phyloP scores from a whole-genome alignment of 2,888 invertebrate species.

The Cheilosia impressa region DNA sequence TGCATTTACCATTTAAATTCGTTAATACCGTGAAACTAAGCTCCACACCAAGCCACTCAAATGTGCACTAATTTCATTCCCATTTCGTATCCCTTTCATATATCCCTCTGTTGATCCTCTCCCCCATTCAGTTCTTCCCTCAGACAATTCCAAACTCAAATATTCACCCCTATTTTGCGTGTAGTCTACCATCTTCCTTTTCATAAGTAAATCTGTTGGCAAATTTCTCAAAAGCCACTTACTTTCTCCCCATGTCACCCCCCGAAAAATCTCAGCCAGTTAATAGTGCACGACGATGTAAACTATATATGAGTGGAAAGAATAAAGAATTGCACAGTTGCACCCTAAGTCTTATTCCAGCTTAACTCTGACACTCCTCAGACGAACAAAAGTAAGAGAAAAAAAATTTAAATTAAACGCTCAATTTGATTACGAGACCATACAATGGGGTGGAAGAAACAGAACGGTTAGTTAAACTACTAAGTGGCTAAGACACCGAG shows the following conservation, averaged over 20 bases:
- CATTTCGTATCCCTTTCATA: background rate
- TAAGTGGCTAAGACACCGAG: background rate
- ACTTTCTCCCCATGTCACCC: background rate
- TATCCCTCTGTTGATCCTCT: background rate
- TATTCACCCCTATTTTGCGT: background rate
- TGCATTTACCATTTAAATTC: slow-evolving; percentile 1
- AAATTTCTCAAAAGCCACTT: slow-evolving; percentile 41
- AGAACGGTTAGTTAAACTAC: background rate
- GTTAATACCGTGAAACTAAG: background rate
- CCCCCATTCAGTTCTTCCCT: background rate
- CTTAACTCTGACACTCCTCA: background rate
- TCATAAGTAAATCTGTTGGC: slow-evolving; percentile 24
- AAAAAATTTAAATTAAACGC: background rate
- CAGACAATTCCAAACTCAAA: background rate
- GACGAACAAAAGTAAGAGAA: background rate
- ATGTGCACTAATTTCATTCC: slow-evolving; percentile 15
- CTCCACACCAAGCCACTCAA: slow-evolving; percentile 2
- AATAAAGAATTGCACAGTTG: slow-evolving; percentile 37
- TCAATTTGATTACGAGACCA: slow-evolving; percentile 19
- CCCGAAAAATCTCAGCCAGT: background rate
- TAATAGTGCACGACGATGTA: slow-evolving; percentile 25
- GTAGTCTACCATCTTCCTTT: background rate
- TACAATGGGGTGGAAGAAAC: background rate
- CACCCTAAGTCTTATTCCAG: background rate
- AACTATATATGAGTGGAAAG: slow-evolving; percentile 16